phyloP scores from a whole-genome alignment of 1,140 invertebrate species.

The Plutomurus gul region DNA sequence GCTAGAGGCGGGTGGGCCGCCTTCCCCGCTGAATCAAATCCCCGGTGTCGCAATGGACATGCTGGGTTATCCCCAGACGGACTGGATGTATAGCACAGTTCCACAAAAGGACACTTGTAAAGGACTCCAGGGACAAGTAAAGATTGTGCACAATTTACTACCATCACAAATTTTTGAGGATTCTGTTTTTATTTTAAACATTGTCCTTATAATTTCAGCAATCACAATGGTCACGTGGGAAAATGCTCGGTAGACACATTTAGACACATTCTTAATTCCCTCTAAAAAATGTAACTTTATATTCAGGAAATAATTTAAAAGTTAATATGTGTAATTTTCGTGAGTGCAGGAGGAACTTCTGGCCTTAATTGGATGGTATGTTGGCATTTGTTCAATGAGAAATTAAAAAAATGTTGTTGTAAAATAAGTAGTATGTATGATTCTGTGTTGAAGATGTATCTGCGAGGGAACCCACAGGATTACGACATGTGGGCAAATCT shows the following conservation, averaged over 20 bases:
- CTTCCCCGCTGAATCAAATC: background rate
- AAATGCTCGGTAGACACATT: background rate
- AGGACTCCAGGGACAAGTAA: background rate
- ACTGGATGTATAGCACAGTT: constrained; percentile 37
- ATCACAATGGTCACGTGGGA: background rate
- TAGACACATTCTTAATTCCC: background rate
- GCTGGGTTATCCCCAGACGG: constrained; percentile 4
- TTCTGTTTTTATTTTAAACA: too few species aligned
- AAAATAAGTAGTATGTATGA: too few species aligned
- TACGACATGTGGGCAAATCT: constrained; percentile 46
- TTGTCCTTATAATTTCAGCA: background rate
- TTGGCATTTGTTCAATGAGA: too few species aligned
- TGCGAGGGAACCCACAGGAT: constrained; percentile 54
- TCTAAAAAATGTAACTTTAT: background rate
- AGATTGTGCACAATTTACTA: background rate
- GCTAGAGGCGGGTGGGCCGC: constrained; percentile 63
- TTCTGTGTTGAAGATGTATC: constrained; percentile 60
- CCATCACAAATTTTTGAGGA: background rate
- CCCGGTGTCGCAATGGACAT: background rate
- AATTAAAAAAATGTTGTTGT: too few species aligned
- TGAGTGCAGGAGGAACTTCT: constrained; percentile 84
- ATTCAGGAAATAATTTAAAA: too few species aligned
- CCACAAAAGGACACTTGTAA: constrained; percentile 24
- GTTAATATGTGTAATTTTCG: background rate
- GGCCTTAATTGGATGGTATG: constrained; percentile 57